A percentile compares a stretch with the other conserved stretches of the same genome.
These are phyloP conservation scores for Thunnus thynnus DNA, from an alignment of 2,113 vertebrate genomes.

Conservation along the genomic window DNA sequence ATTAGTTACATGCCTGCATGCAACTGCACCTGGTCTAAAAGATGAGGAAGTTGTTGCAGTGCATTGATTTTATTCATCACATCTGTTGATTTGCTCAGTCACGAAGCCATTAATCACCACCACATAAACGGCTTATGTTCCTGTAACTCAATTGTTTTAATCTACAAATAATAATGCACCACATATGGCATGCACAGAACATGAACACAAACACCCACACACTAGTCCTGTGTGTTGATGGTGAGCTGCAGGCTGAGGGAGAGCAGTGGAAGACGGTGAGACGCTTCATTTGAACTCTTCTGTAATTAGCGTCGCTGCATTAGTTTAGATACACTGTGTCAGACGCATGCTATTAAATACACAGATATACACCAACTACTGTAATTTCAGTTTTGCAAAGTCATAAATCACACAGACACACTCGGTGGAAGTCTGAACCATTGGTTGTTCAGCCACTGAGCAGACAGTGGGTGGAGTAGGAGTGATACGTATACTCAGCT, in stretches of 20 bases:
- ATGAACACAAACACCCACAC: constrained; percentile 7
- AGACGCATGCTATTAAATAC: neutral
- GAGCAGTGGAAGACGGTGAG: neutral
- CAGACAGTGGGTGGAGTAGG: neutral
- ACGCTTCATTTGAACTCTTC: constrained; percentile 12
- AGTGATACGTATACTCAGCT: neutral
- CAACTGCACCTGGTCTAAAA: too few relatives aligned
- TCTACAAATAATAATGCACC: neutral
- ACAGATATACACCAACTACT: neutral
- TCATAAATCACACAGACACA: neutral
- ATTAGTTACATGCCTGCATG: too few relatives aligned
- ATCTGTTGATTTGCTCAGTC: neutral
- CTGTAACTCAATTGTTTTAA: neutral
- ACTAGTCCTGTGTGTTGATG: neutral
- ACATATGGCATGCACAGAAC: neutral
- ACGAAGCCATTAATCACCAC: neutral
- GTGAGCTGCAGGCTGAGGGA: constrained; percentile 17
- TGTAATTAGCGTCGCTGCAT: constrained; percentile 7
- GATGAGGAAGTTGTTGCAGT: too few relatives aligned
- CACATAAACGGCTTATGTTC: neutral
- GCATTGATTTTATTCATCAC: neutral
- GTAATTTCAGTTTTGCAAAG: too few relatives aligned
- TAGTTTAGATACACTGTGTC: neutral
- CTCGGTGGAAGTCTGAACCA: neutral
- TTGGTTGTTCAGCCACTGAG: neutral